phyloP scores from a whole-genome alignment of 2,888 invertebrate genomes.

The Shargacucullia verbasci region DNA sequence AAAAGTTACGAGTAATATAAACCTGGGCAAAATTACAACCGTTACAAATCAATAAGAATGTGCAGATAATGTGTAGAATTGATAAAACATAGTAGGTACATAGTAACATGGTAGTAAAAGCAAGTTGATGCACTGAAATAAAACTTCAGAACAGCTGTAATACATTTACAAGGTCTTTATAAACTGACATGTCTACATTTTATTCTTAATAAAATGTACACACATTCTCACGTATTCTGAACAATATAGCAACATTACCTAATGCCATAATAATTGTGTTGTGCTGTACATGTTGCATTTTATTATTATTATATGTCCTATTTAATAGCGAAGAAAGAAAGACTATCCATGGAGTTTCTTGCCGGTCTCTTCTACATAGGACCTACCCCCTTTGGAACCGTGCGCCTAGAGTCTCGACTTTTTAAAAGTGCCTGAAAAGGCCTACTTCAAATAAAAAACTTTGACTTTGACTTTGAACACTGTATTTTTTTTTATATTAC shows the following conservation, averaged over 20 bases:
- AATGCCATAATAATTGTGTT: conserved; percentile 8
- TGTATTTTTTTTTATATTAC: too few species aligned
- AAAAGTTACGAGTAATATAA: not conserved
- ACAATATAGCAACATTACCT: not conserved
- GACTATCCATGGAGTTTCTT: too few species aligned
- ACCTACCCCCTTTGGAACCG: too few species aligned
- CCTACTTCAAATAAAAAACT: too few species aligned
- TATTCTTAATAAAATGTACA: conserved; percentile 1
- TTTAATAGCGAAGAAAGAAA: too few species aligned
- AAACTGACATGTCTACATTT: conserved; percentile 4
- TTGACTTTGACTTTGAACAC: too few species aligned
- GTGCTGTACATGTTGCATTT: not conserved
- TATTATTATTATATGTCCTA: too few species aligned
- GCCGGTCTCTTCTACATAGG: too few species aligned
- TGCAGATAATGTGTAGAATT: conserved; percentile 1
- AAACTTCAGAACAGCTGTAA: conserved; percentile 12
- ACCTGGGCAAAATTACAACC: not conserved
- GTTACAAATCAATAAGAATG: not conserved
- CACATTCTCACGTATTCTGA: conserved; percentile 15
- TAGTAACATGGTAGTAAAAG: conserved; percentile 5
- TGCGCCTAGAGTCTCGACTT: too few species aligned
- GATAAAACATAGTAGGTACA: not conserved
- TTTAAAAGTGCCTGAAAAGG: too few species aligned
- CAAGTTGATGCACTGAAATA: conserved; percentile 3
- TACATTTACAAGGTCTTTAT: conserved; percentile 30